phyloP scores from a whole-genome alignment of 2,888 invertebrate species.

The Aphidoletes aphidimyza region DNA sequence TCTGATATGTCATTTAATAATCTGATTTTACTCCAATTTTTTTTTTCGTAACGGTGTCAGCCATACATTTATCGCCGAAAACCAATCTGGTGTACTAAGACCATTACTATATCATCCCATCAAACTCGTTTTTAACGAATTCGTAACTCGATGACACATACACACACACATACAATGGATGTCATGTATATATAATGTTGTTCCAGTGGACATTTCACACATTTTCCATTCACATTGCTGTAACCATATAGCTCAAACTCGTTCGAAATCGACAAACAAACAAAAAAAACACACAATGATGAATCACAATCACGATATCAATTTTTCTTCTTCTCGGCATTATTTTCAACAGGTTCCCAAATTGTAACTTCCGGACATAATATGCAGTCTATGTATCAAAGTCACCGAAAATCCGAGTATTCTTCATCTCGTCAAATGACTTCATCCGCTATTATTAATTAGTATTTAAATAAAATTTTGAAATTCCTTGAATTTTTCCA shows the following conservation, averaged over 20 bases:
- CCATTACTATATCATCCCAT: background rate
- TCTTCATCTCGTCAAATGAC: constrained; percentile 32
- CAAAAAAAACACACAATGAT: background rate
- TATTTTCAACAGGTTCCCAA: constrained; percentile 48
- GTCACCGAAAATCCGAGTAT: constrained; percentile 47
- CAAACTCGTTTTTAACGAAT: background rate
- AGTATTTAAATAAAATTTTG: background rate
- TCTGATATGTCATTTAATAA: background rate
- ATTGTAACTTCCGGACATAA: constrained; percentile 15
- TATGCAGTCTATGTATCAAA: constrained; percentile 29
- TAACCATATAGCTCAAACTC: background rate
- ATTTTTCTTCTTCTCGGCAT: constrained; percentile 8
- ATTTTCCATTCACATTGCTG: background rate
- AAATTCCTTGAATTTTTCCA: no score
- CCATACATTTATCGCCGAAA: constrained; percentile 37
- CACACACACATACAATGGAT: no score
- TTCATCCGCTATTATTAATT: background rate
- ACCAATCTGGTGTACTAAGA: constrained; percentile 15
- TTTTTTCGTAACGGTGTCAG: background rate
- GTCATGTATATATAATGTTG: constrained; percentile 19
- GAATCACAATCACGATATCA: no score
- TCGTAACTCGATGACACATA: no score
- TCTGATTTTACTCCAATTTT: background rate
- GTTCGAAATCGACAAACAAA: background rate
- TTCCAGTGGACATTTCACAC: constrained; percentile 30